phyloP scores from a whole-genome alignment of 1,140 invertebrate species.

The Periplaneta americana region DNA sequence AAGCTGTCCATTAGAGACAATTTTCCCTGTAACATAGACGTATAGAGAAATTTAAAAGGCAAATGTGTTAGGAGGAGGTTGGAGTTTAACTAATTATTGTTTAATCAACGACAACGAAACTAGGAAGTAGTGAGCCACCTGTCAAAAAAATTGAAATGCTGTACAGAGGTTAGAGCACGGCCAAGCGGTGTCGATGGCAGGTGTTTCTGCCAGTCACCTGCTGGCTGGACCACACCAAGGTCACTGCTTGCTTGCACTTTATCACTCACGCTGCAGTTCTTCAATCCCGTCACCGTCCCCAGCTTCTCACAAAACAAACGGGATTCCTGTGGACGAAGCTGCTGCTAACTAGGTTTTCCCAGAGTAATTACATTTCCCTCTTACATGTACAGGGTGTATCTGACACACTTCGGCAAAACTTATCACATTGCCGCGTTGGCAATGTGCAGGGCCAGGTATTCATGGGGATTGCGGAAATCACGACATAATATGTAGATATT shows the following conservation, averaged over 20 bases:
- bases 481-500: no score
- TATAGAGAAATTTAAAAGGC: background rate
- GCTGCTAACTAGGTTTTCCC: no score
- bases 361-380: no score
- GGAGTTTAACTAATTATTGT: background rate
- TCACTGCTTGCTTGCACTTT: background rate
- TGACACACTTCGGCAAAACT: background rate
- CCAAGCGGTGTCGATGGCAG: background rate
- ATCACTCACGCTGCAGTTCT: background rate
- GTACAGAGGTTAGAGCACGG: background rate
- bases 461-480: no score
- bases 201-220: background rate
- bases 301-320: no score
- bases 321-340: no score
- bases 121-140: background rate
- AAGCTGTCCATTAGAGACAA: background rate
- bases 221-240: background rate
- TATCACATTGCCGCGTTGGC: no score
- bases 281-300: background rate
- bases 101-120: background rate
- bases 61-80: background rate
- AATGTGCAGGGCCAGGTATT: no score
- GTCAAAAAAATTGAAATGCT: background rate
- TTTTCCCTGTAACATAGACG: background rate
- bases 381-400: background rate